A percentile compares a stretch with the other conserved stretches of the same genome.
Conservation (phyloP, 2,113 vertebrate species). For the Oreotrochilus melanogaster region DNA sequence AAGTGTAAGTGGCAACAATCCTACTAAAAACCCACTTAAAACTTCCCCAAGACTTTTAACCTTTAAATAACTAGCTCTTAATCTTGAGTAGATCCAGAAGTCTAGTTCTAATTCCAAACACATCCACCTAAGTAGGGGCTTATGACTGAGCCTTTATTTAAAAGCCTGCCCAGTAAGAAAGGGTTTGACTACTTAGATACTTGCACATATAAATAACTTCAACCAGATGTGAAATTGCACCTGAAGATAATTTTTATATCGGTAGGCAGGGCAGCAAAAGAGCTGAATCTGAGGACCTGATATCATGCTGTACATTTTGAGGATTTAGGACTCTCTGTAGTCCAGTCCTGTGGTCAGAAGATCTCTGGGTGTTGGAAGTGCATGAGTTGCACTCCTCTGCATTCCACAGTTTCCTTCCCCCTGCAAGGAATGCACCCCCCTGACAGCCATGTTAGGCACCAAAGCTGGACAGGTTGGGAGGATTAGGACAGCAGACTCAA, state of each 20-base stretch:
- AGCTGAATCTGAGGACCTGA: background rate
- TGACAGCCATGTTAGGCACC: background rate
- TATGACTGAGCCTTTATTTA: background rate
- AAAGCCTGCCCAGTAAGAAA: background rate
- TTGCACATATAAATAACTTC: rapidly evolving
- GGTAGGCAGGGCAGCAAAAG: background rate
- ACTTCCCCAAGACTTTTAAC: background rate
- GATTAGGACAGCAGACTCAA: background rate
- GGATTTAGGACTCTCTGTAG: background rate
- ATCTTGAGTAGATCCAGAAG: background rate
- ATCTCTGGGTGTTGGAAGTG: background rate
- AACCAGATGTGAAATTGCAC: background rate
- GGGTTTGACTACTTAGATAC: background rate
- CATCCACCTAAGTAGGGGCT: background rate
- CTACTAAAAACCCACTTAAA: background rate
- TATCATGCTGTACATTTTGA: background rate
- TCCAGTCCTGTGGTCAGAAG: background rate
- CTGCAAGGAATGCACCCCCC: background rate
- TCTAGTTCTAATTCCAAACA: background rate
- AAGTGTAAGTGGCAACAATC: background rate
- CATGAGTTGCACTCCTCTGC: background rate
- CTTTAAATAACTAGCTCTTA: background rate
- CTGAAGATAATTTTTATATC: background rate
- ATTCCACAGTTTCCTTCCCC: background rate
- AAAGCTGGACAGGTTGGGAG: background rate